Evolutionary conservation across 2,113 vertebrate species (phyloP).

Genomic region (Genyomyrus donnyi): DNA sequence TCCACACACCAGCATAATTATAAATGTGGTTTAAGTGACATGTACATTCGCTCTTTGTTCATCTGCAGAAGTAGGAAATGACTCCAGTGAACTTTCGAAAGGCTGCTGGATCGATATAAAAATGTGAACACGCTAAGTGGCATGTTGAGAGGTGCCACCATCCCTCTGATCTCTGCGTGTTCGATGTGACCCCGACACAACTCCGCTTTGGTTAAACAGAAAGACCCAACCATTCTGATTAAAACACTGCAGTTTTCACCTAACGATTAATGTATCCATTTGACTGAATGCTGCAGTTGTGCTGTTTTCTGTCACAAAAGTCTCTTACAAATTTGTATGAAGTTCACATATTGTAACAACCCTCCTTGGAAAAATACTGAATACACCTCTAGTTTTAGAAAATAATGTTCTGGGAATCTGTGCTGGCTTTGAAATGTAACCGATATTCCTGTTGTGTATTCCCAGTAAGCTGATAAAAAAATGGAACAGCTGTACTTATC

Average conservation of each 20-base stretch:
- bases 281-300: neutral
- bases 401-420: neutral
- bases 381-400: neutral
- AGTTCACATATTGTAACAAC: neutral
- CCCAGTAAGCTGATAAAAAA: neutral
- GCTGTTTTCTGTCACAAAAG: neutral
- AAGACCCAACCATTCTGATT: neutral
- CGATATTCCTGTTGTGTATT: neutral
- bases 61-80: constrained; percentile 8
- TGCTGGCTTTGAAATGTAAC: neutral
- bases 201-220: constrained; percentile 7
- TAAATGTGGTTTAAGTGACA: neutral
- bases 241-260: neutral
- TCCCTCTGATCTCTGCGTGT: constrained; percentile 6
- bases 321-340: neutral
- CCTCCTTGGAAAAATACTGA: neutral
- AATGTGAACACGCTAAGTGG: constrained; percentile 15
- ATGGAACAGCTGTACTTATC: neutral
- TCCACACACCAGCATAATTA: neutral
- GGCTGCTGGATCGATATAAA: constrained; percentile 18
- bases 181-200: neutral
- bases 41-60: neutral
- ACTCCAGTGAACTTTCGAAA: neutral
- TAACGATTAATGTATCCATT: neutral
- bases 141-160: neutral